These are phyloP conservation scores for Eupithecia insigniata DNA, from an alignment of 2,888 invertebrate genomes.

Conservation along the genomic window DNA sequence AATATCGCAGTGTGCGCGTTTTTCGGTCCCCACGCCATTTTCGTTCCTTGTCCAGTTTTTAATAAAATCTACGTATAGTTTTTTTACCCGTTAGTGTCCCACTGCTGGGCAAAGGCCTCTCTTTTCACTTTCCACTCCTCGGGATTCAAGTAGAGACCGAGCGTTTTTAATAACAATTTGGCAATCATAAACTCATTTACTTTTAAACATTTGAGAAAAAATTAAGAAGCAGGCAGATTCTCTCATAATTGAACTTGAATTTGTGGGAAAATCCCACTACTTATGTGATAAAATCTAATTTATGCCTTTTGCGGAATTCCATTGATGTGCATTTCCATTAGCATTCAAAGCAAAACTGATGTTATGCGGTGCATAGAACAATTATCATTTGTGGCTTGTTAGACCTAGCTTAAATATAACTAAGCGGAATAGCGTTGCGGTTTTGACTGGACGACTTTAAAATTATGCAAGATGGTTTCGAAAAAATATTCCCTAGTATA, in stretches of 20 bases:
- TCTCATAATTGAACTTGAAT: not conserved
- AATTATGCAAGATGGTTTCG: not conserved
- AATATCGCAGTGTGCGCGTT: not conserved
- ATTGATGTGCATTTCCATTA: slow-evolving; percentile 16
- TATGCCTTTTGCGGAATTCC: slow-evolving; percentile 9
- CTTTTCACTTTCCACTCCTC: not conserved
- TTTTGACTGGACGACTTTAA: not conserved
- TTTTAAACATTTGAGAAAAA: not conserved
- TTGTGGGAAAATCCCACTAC: not conserved
- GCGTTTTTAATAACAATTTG: not conserved
- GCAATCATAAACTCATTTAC: not conserved
- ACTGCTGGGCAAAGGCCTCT: not conserved
- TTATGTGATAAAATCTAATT: not conserved
- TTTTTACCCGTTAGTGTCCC: not conserved
- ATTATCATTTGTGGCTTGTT: slow-evolving; percentile 2
- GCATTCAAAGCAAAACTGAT: slow-evolving; percentile 13
- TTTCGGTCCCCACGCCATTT: not conserved
- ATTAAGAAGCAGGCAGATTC: not conserved
- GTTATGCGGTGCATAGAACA: not conserved
- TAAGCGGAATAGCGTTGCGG: not conserved
- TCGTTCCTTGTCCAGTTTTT: no score
- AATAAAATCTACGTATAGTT: no score
- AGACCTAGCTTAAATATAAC: not conserved
- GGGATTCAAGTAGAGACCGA: not conserved
- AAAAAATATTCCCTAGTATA: not conserved